Evolutionary conservation across 64 coral and sea anemone species (phyloP), one percentile per base, ranked within the genome.

Genomic region (Astreopora myriophthalma): DNA sequence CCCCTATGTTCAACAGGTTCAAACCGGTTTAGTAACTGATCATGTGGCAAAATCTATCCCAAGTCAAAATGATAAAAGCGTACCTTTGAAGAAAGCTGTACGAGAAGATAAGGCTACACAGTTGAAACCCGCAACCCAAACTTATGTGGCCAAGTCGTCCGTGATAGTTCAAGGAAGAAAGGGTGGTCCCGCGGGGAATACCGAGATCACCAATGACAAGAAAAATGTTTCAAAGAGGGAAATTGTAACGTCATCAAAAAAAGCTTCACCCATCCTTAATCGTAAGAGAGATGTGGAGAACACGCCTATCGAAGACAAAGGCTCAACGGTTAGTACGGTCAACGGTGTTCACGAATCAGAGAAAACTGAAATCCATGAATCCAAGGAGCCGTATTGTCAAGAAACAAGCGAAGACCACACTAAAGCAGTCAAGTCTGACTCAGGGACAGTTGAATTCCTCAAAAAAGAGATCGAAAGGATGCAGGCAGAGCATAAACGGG

Each of bases 391-490:
- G 19, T 38, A 30, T 38, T 1, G 30, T 31, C 17, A 73, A 22
- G 19, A 5, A 35, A 62, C 32, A 65, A 37, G 17, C 2, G 57
- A 37, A 20, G 0, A 83, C 11, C 33, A n/a, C 31, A 58, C 1
- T 7, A 23, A 33, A 10, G 23, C 52, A 25, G 32, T 6, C 22
- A 23, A 36, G 13, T 26, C 52, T 0, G 79, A 83, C 3, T 23
- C 35, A 37, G 79, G 65, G 25, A 83, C 55, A 8, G 79, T 89
- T 16, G 44, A 96, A 17, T 89, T 80, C n/a, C 72, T 96, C 8
- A 89, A 79, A 89, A 79, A 95, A 40, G 93, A 98, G 65, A 79
- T 95, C 16, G 71, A 85, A n/a, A 85, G 70, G 80, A 72, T 93
- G 7, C 87, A 93, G 52, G 61, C 61, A 30, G 96, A 98, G 38